phyloP scores from a whole-genome alignment of 2,113 vertebrate genomes.

The Actinemys pallida region DNA sequence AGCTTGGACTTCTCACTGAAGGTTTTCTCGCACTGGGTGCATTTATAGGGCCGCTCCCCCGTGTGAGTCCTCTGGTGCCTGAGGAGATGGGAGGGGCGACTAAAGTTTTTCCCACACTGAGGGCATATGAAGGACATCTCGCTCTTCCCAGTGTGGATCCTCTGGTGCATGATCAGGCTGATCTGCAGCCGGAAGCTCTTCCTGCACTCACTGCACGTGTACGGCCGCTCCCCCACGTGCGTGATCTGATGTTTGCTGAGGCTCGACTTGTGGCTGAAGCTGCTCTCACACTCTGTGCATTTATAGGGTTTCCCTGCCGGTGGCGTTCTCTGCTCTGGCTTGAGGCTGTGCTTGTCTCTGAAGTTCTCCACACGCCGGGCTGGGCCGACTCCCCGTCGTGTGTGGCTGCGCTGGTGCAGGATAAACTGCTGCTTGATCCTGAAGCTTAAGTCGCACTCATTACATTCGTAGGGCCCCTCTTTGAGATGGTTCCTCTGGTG shows the following conservation, averaged over 20 bases:
- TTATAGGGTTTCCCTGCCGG: slow-evolving; percentile 81
- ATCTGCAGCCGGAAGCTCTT: slow-evolving; percentile 85
- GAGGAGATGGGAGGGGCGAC: slow-evolving; percentile 83
- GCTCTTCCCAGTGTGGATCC: slow-evolving; percentile 82
- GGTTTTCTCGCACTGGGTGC: slow-evolving; percentile 85
- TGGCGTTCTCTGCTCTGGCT: slow-evolving; percentile 35
- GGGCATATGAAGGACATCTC: slow-evolving; percentile 85
- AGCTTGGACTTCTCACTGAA: slow-evolving; percentile 86
- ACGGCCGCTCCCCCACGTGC: slow-evolving; percentile 82
- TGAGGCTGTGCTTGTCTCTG: slow-evolving; percentile 69
- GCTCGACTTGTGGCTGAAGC: slow-evolving; percentile 87
- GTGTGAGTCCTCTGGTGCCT: slow-evolving; percentile 86
- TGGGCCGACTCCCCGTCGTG: slow-evolving; percentile 72
- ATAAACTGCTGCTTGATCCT: slow-evolving; percentile 85
- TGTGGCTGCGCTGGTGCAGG: slow-evolving; percentile 84
- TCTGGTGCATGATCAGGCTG: slow-evolving; percentile 85
- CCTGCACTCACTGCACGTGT: slow-evolving; percentile 83
- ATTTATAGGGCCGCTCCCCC: slow-evolving; percentile 83
- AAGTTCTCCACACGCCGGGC: slow-evolving; percentile 74
- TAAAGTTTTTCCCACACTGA: slow-evolving; percentile 85
- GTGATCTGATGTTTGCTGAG: slow-evolving; percentile 86
- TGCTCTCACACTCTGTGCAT: slow-evolving; percentile 85
- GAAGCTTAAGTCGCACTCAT: slow-evolving; percentile 82
- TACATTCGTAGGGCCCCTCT: slow-evolving; percentile 83
- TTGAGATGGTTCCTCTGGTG: slow-evolving; percentile 86